phyloP scores from a whole-genome alignment of 2,797 vertebrate genomes.

The Catamblyrhynchus diadema region DNA sequence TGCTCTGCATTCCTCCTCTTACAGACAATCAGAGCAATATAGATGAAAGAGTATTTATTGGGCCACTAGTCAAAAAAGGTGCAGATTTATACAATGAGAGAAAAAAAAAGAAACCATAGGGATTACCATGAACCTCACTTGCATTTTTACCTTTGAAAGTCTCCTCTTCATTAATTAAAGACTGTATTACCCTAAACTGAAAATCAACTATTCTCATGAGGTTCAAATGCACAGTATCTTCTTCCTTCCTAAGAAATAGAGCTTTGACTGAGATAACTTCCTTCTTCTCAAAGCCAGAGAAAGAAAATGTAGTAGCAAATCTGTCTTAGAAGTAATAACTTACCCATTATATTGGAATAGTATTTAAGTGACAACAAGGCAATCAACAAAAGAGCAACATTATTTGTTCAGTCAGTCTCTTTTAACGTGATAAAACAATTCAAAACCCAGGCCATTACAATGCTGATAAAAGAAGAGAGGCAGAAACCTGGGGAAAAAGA shows the following conservation, averaged over 20 bases:
- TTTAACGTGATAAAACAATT: conserved; percentile 49
- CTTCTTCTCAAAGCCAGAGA: neutral
- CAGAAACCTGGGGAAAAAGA: neutral
- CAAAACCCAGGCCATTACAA: conserved; percentile 33
- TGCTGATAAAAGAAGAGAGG: conserved; percentile 8
- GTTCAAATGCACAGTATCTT: neutral
- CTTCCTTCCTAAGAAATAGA: neutral
- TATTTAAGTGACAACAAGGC: conserved; percentile 22
- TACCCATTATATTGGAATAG: conserved; percentile 15
- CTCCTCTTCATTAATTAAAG: conserved; percentile 43
- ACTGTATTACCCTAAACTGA: neutral
- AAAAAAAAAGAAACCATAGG: neutral
- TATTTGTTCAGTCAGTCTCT: conserved; percentile 59
- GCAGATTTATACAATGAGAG: neutral
- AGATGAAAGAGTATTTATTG: neutral
- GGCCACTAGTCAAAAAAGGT: neutral
- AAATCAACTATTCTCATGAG: neutral
- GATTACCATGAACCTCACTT: neutral
- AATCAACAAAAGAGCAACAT: conserved; percentile 46
- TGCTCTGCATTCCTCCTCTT: neutral
- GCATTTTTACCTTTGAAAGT: conserved; percentile 27
- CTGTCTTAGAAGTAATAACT: conserved; percentile 15
- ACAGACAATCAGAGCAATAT: neutral
- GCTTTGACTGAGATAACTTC: neutral
- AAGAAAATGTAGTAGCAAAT: neutral